These are phyloP conservation scores for Aptenodytes patagonicus DNA, from an alignment of 2,113 vertebrate species.

Conservation along the genomic window DNA sequence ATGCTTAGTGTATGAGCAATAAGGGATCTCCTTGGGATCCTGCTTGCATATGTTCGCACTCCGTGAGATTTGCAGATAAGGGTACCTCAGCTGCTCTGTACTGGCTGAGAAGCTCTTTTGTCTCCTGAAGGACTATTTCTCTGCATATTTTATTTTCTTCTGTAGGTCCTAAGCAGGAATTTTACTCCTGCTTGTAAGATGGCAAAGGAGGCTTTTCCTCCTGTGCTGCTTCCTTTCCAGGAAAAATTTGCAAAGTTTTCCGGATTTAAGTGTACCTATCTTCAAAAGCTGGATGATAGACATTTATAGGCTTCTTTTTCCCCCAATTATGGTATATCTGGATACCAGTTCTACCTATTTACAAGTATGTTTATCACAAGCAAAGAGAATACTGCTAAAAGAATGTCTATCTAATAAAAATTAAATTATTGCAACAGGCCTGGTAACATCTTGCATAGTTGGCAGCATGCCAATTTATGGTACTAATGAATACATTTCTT, in stretches of 20 bases:
- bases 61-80: not conserved
- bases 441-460: not conserved
- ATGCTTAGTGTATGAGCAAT: not conserved
- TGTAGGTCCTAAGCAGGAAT: not conserved
- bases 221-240: not conserved
- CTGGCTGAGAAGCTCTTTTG: not conserved
- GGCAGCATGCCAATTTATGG: not conserved
- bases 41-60: not conserved
- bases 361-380: not conserved
- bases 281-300: not conserved
- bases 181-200: not conserved
- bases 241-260: not conserved
- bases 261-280: not conserved
- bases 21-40: not conserved
- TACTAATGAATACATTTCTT: not conserved
- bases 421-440: not conserved
- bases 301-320: not conserved
- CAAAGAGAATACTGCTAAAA: not conserved
- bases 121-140: not conserved
- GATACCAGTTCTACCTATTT: not conserved
- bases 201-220: not conserved
- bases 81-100: not conserved
- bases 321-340: not conserved
- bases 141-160: not conserved
- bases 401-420: not conserved